These are phyloP conservation scores for Drosophila obscura DNA, from an alignment of 1,140 invertebrate species.

Conservation along the genomic window DNA sequence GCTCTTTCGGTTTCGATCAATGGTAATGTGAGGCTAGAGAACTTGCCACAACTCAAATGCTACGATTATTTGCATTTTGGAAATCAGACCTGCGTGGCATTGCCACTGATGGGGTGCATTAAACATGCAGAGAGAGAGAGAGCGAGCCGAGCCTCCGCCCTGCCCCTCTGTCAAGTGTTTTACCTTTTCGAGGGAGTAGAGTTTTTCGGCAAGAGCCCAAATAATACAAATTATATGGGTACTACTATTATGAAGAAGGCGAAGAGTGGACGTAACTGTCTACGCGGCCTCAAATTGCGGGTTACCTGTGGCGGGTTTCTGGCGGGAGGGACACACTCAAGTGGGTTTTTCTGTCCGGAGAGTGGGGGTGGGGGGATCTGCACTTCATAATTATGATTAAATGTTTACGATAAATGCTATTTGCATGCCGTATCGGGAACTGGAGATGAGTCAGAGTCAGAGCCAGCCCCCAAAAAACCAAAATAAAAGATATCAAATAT, in stretches of 20 bases:
- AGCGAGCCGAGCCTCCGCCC: too few species aligned
- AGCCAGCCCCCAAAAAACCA: conserved; percentile 1
- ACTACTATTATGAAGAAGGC: conserved; percentile 26
- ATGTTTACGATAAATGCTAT: conserved; percentile 17
- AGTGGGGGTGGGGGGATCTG: not conserved
- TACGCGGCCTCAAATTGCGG: conserved; percentile 64
- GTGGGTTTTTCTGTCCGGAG: conserved; percentile 51
- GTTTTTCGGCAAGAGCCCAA: conserved; percentile 45
- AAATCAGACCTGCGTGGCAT: conserved; percentile 45
- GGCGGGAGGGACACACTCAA: conserved; percentile 78
- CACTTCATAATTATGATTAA: conserved; percentile 37
- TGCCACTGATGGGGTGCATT: conserved; percentile 6
- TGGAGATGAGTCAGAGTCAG: conserved; percentile 27
- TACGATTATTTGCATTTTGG: conserved; percentile 72
- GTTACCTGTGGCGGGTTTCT: conserved; percentile 58
- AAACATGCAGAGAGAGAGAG: conserved; percentile 33
- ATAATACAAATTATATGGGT: conserved; percentile 62
- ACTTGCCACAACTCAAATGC: conserved; percentile 57
- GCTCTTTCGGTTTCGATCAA: conserved; percentile 32
- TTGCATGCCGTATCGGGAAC: conserved; percentile 36
- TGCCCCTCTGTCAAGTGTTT: not conserved
- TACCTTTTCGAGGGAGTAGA: not conserved
- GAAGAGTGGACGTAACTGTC: conserved; percentile 14
- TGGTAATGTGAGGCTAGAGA: conserved; percentile 18
- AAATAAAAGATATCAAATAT: conserved; percentile 39